phyloP scores from a whole-genome alignment of 2,888 invertebrate species.

The Himalopsyche kuldschensis region DNA sequence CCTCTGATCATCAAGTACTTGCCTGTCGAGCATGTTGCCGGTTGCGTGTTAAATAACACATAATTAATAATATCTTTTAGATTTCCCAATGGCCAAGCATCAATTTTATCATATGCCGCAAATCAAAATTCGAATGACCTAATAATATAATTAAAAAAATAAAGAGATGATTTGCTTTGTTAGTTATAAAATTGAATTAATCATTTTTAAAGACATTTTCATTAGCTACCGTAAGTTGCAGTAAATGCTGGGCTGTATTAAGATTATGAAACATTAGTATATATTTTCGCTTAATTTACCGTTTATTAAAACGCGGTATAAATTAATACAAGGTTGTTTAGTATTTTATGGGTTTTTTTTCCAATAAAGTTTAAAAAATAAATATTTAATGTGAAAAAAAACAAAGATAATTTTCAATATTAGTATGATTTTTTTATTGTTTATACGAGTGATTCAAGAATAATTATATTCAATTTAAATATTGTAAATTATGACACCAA shows the following conservation, averaged over 20 bases:
- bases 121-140: neutral
- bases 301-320: no score
- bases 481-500: neutral
- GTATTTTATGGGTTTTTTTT: no score
- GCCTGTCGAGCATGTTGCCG: neutral
- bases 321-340: no score
- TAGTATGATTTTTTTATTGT: neutral
- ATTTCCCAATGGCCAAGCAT: conserved; percentile 4
- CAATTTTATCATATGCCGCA: neutral
- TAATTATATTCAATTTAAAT: neutral
- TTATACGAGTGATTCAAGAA: neutral
- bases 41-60: conserved; percentile 25
- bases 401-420: neutral
- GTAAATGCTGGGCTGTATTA: no score
- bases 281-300: no score
- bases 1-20: neutral
- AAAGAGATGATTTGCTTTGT: no score
- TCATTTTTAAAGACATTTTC: no score
- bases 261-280: no score
- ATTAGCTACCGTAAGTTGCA: no score
- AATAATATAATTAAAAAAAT: neutral
- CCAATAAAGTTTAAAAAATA: no score
- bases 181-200: no score
- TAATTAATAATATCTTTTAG: conserved; percentile 24
- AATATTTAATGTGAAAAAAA: no score